Conservation (phyloP, 2,888 invertebrate genomes). For the Teleiodes luculella region DNA sequence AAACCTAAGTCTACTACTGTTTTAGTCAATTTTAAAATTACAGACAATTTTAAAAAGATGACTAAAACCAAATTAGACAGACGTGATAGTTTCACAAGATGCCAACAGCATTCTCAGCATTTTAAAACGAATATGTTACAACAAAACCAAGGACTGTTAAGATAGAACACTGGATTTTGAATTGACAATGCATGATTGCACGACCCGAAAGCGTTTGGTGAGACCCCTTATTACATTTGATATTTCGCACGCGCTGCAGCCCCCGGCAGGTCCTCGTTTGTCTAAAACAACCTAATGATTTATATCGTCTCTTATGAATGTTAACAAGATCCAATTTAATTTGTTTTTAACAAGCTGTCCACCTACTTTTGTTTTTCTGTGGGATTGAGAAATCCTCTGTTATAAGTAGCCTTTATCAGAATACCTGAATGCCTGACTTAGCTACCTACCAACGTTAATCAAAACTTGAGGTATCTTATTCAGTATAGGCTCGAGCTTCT, state of each 20-base stretch:
- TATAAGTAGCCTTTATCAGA: too few species aligned
- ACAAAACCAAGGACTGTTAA: conserved; percentile 46
- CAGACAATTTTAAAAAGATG: too few species aligned
- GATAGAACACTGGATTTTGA: conserved; percentile 31
- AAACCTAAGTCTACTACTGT: too few species aligned
- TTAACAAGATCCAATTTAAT: conserved; percentile 2
- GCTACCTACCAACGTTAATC: too few species aligned
- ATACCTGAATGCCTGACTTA: too few species aligned
- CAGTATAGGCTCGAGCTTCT: too few species aligned
- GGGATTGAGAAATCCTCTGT: too few species aligned
- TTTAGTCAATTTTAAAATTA: too few species aligned
- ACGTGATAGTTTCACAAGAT: conserved; percentile 25
- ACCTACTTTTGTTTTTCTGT: too few species aligned
- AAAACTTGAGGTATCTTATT: too few species aligned
- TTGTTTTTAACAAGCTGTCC: too few species aligned
- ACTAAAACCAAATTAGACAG: background rate
- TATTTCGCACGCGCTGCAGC: conserved; percentile 44
- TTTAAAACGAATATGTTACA: conserved; percentile 6
- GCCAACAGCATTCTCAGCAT: conserved; percentile 26
- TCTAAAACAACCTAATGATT: conserved; percentile 34
- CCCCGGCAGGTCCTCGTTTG: conserved; percentile 32
- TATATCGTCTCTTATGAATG: conserved; percentile 32
- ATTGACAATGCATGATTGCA: conserved; percentile 53
- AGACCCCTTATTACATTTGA: conserved; percentile 57
- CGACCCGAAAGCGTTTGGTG: conserved; percentile 44